Percentiles rank a stretch among this genome's conserved stretches.
These are phyloP conservation scores for Tenodera sinensis DNA, from an alignment of 2,888 invertebrate genomes.

Conservation along the genomic window DNA sequence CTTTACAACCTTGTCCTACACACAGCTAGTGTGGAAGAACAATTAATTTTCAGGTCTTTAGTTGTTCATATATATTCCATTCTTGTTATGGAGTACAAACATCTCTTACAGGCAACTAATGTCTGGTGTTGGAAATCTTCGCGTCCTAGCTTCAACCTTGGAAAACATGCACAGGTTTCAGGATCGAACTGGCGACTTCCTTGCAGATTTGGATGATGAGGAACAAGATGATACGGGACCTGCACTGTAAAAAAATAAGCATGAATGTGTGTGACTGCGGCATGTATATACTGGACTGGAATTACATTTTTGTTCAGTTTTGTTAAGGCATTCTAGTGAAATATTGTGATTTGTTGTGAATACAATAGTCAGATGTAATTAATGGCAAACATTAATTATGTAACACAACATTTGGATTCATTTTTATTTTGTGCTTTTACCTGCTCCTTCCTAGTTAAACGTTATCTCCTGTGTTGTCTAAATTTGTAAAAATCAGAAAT, in stretches of 20 bases:
- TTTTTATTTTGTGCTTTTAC: neutral
- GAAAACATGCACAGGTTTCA: conserved; percentile 57
- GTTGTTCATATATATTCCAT: neutral
- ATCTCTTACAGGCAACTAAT: conserved; percentile 56
- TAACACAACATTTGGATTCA: neutral
- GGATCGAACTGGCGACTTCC: conserved; percentile 49
- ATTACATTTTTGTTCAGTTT: neutral
- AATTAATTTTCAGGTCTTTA: no score
- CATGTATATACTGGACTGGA: neutral
- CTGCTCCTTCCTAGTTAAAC: neutral
- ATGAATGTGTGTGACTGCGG: neutral
- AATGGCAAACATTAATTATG: neutral
- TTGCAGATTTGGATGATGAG: conserved; percentile 50
- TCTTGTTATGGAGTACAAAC: neutral
- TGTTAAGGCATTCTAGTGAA: neutral
- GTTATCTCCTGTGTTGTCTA: no score
- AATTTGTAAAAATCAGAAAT: no score
- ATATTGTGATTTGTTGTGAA: neutral
- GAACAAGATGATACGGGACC: conserved; percentile 37
- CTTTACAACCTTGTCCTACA: no score
- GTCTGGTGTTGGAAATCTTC: conserved; percentile 62
- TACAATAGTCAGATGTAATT: neutral
- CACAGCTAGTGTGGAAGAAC: no score
- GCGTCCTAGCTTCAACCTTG: conserved; percentile 60
- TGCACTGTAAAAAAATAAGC: conserved; percentile 17